Percentiles rank a stretch among this genome's conserved stretches.
These are phyloP conservation scores for Erythrocercus mccallii DNA, from an alignment of 2,113 vertebrate species.

Conservation along the genomic window DNA sequence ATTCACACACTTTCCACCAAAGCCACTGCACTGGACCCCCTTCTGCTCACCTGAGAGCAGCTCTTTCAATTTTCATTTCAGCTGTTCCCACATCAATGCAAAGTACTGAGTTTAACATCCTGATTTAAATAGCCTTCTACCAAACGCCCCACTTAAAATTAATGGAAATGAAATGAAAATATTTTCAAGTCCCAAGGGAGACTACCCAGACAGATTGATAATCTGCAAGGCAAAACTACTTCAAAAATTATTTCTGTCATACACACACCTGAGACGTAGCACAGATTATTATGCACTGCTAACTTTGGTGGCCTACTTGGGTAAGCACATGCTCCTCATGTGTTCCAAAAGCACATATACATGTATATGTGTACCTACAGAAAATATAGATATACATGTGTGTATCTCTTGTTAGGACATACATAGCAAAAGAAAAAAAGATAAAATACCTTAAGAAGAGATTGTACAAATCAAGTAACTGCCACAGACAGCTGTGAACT, in stretches of 20 bases:
- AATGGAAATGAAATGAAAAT: constrained; percentile 49
- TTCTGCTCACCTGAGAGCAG: rapidly evolving
- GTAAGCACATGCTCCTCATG: neutral
- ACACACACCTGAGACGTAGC: neutral
- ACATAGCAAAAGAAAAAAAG: neutral
- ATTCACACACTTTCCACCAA: neutral
- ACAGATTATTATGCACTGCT: neutral
- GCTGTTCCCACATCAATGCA: neutral
- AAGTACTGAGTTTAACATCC: neutral
- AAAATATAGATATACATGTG: neutral
- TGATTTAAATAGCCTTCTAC: neutral
- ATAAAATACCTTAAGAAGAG: neutral
- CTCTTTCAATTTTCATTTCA: neutral
- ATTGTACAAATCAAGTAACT: neutral
- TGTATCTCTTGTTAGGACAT: neutral
- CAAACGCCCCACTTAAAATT: neutral
- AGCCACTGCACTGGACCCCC: neutral
- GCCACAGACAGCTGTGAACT: neutral
- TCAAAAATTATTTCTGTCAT: neutral
- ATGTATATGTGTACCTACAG: neutral
- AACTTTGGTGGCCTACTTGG: neutral
- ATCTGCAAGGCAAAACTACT: constrained; percentile 54
- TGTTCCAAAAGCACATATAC: neutral
- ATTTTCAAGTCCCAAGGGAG: neutral
- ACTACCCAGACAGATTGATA: constrained; percentile 7